Evolutionary conservation across 2,888 invertebrate genomes (phyloP).

Genomic region (Nomada fabriciana): DNA sequence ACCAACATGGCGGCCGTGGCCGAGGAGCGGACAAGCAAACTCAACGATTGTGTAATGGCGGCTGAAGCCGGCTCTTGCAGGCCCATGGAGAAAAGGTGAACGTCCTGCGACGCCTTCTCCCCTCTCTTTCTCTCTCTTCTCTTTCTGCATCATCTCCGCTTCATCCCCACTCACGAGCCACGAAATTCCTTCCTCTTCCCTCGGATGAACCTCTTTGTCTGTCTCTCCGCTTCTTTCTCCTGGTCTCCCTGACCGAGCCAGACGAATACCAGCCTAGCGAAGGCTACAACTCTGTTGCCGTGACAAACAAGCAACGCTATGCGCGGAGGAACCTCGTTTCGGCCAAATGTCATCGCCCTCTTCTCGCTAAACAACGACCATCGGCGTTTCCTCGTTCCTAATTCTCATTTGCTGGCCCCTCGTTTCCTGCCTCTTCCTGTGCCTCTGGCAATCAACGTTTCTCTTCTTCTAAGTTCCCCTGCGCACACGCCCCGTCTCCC

Average conservation of each 20-base stretch:
- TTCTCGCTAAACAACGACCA: slow-evolving; percentile 60
- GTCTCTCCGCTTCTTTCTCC: slow-evolving; percentile 46
- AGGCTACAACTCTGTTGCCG: slow-evolving; percentile 65
- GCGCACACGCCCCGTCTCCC: not conserved
- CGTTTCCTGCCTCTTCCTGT: slow-evolving; percentile 23
- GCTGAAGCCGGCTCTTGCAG: slow-evolving; percentile 70
- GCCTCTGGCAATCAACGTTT: not conserved
- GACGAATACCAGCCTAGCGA: slow-evolving; percentile 69
- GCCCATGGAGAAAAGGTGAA: slow-evolving; percentile 77
- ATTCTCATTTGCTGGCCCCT: slow-evolving; percentile 43
- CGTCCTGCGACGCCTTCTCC: slow-evolving; percentile 72
- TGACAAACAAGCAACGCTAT: slow-evolving; percentile 58
- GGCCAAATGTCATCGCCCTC: slow-evolving; percentile 71
- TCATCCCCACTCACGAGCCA: not conserved
- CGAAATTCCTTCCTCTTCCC: slow-evolving; percentile 50
- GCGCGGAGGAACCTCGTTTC: slow-evolving; percentile 69
- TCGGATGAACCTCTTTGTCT: slow-evolving; percentile 41
- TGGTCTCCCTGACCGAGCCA: slow-evolving; percentile 29
- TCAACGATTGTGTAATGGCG: slow-evolving; percentile 83
- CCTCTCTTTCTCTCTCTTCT: slow-evolving; percentile 23
- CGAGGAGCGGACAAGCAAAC: slow-evolving; percentile 69
- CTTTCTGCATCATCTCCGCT: not conserved
- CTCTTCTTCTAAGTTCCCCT: not conserved
- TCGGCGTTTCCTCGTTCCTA: slow-evolving; percentile 55
- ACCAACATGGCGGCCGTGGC: slow-evolving; percentile 80